These are phyloP conservation scores for Heterotilapia buettikoferi DNA, from an alignment of 2,113 vertebrate species.

Conservation along the genomic window DNA sequence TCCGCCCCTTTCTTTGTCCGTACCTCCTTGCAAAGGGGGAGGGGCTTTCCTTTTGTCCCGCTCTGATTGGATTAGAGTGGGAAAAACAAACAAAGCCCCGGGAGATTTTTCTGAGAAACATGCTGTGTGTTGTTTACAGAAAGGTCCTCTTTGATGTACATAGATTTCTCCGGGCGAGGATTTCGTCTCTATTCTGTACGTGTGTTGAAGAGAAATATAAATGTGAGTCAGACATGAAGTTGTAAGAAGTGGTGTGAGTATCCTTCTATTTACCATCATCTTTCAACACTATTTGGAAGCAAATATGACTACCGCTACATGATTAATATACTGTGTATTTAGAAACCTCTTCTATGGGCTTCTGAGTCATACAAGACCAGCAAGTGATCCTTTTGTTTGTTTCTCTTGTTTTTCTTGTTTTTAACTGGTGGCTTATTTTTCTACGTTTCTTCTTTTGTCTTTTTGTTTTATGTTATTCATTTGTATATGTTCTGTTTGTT, in stretches of 20 bases:
- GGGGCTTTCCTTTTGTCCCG: constrained; percentile 24
- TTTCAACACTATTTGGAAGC: constrained; percentile 58
- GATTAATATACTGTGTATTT: constrained; percentile 53
- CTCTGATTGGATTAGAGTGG: constrained; percentile 29
- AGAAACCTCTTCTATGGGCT: constrained; percentile 42
- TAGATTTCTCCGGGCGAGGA: constrained; percentile 76
- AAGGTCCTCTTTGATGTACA: constrained; percentile 84
- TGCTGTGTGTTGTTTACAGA: constrained; percentile 80
- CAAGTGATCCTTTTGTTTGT: constrained; percentile 61
- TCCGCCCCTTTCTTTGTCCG: background rate
- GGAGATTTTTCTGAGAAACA: constrained; percentile 60
- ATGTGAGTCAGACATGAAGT: constrained; percentile 73
- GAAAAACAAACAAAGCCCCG: background rate
- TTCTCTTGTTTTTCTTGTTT: constrained; percentile 60
- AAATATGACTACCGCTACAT: constrained; percentile 40
- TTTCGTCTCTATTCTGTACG: constrained; percentile 79
- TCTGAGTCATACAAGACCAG: constrained; percentile 47
- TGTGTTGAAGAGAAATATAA: constrained; percentile 77
- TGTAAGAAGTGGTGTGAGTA: constrained; percentile 68
- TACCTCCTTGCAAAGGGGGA: constrained; percentile 14
- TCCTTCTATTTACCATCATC: constrained; percentile 60
- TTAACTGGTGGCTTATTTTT: constrained; percentile 52
- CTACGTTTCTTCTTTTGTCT: constrained; percentile 54
- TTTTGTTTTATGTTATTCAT: constrained; percentile 65
- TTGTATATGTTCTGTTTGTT: constrained; percentile 56